Conservation (phyloP, 2,888 invertebrate species). For the Alcis repandata region DNA sequence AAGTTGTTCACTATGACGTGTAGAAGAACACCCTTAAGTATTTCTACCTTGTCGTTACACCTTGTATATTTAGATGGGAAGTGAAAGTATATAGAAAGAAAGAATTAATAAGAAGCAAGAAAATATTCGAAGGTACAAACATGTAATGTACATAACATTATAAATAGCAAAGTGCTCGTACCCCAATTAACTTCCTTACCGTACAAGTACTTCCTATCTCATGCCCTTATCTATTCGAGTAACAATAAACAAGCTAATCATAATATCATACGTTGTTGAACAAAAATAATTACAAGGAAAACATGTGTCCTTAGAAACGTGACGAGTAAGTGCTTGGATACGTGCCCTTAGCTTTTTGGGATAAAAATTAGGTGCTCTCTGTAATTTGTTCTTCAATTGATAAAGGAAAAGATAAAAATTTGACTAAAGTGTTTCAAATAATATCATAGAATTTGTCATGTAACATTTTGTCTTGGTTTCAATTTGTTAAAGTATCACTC, state of each 20-base stretch:
- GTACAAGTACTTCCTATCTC: not conserved
- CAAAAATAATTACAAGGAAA: constrained; percentile 33
- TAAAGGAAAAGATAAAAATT: constrained; percentile 28
- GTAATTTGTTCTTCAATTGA: constrained; percentile 19
- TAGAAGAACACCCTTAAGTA: too few species aligned
- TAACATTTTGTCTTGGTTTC: too few species aligned
- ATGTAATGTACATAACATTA: too few species aligned
- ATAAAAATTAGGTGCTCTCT: constrained; percentile 14
- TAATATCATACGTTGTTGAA: constrained; percentile 25
- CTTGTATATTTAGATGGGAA: too few species aligned
- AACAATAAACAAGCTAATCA: constrained; percentile 22
- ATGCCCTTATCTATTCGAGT: not conserved
- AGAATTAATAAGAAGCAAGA: too few species aligned
- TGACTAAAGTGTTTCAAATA: not conserved
- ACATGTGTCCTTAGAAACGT: constrained; percentile 17
- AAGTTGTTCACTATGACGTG: too few species aligned
- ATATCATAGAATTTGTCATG: not conserved
- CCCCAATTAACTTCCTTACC: not conserved
- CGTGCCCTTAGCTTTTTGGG: constrained; percentile 9
- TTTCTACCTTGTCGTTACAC: too few species aligned
- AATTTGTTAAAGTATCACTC: too few species aligned
- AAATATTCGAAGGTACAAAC: too few species aligned
- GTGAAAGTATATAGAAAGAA: too few species aligned
- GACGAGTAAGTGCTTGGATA: constrained; percentile 2
- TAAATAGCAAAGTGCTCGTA: too few species aligned